Evolutionary conservation across 2,888 invertebrate genomes (phyloP).

Genomic region (Rhopalosiphum nymphaeae): DNA sequence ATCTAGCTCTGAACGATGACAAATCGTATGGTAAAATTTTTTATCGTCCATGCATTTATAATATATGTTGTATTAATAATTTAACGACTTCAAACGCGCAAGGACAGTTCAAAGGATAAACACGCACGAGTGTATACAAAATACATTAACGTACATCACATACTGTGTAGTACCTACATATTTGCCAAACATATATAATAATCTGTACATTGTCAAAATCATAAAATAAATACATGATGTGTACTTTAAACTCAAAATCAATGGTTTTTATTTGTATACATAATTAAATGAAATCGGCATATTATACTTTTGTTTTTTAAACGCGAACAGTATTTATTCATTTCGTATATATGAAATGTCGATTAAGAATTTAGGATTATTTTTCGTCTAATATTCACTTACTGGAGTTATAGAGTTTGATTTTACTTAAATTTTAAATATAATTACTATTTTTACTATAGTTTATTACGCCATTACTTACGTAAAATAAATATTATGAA

Average conservation of each 20-base stretch:
- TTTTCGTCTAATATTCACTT: background rate
- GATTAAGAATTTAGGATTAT: background rate
- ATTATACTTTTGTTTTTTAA: background rate
- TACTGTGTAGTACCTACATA: background rate
- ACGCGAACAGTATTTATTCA: background rate
- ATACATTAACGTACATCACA: background rate
- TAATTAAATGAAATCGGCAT: background rate
- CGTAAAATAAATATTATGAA: constrained; percentile 2
- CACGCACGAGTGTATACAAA: background rate
- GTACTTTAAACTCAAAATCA: background rate
- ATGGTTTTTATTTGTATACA: background rate
- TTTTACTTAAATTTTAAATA: background rate
- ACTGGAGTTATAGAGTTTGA: background rate
- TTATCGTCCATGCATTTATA: background rate
- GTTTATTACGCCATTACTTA: background rate
- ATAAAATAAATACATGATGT: background rate
- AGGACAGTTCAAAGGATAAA: background rate
- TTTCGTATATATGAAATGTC: background rate
- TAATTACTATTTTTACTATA: background rate
- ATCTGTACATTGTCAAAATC: background rate
- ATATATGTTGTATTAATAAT: background rate
- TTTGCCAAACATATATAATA: background rate
- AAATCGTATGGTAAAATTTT: background rate
- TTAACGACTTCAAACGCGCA: background rate
- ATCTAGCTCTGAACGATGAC: background rate